Base-by-base conservation (phyloP, 2,113 vertebrate genomes). In the Panthera tigris region DNA sequence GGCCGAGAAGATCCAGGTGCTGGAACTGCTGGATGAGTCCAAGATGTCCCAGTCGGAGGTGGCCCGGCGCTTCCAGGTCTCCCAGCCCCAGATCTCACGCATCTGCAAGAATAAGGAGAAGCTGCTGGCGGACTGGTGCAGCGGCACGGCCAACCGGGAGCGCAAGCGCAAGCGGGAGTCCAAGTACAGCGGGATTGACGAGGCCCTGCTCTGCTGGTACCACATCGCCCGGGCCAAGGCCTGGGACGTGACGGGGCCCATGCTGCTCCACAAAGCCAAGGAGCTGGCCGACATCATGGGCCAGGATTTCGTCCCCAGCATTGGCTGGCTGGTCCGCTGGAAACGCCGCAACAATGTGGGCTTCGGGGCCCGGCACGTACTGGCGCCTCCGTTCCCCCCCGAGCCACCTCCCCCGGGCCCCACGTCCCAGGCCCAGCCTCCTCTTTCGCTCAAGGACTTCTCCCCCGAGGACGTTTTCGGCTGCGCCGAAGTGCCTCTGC, bases 21-120 rank as follows among this genome's bases (percentile, higher is more conserved):
- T 98, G 66, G 97, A 98, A 63, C 97, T 98, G 69, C 97, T 98
- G 90, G 97, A 97, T 25, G 97, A 98, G 50, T 98, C 98, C 91
- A 98, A 98, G 87, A 97, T 98, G 97, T 98, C 98, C 79, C 98
- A 98, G 94, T 98, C 98, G 1, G 98, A 98, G 94, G 97, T 98
- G 86, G 98, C 98, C 29, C 96, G 98, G 83, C 98, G 98, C 41
- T 98, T 98, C 93, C 98, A 91, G 78, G 98, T 98, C 55, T 98
- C 98, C 7, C 98, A 98, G 98, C 98, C 98, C 0, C 98, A 98
- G 91, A 98, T 98, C 97, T 98, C 98, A 0, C 97, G 98, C 29
- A 98, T 98, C 95, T 98, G 98, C 95, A 98, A 98, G 93, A 98
- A 98, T 33, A 98, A 98, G 87, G 98, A 98, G 78, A 98, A 98